phyloP scores from a whole-genome alignment of 2,797 vertebrate species.

The Crenichthys baileyi region DNA sequence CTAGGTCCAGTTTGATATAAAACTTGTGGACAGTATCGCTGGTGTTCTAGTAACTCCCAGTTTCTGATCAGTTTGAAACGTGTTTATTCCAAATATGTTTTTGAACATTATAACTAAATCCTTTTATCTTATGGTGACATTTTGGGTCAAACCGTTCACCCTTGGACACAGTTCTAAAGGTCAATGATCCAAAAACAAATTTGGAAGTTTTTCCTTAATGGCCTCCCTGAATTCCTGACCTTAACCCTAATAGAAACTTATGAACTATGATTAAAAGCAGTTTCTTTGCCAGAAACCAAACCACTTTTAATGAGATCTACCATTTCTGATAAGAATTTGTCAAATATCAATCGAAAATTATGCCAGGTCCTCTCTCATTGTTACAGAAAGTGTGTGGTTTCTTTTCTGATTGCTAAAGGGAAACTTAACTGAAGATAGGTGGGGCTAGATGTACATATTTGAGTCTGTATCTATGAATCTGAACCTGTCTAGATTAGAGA shows the following conservation, averaged over 20 bases:
- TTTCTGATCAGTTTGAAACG: background rate
- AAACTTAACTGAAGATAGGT: background rate
- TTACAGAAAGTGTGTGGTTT: background rate
- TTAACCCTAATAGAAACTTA: background rate
- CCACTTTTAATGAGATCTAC: background rate
- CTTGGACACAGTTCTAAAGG: background rate
- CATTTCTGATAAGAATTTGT: background rate
- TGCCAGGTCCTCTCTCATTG: background rate
- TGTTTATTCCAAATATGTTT: background rate
- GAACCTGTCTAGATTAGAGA: background rate
- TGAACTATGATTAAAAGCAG: background rate
- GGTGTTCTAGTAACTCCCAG: background rate
- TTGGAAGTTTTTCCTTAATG: background rate
- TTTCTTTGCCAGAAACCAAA: background rate
- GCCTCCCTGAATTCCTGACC: background rate
- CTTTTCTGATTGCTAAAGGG: background rate
- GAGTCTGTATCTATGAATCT: background rate
- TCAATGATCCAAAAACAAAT: background rate
- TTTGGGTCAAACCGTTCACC: background rate
- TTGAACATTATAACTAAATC: background rate
- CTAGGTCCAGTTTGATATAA: background rate
- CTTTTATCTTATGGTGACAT: background rate
- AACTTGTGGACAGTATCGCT: background rate
- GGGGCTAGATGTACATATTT: background rate
- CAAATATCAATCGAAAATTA: background rate